Conservation (phyloP, 1,140 invertebrate genomes). For the Mycetomoellerius zeteki region DNA sequence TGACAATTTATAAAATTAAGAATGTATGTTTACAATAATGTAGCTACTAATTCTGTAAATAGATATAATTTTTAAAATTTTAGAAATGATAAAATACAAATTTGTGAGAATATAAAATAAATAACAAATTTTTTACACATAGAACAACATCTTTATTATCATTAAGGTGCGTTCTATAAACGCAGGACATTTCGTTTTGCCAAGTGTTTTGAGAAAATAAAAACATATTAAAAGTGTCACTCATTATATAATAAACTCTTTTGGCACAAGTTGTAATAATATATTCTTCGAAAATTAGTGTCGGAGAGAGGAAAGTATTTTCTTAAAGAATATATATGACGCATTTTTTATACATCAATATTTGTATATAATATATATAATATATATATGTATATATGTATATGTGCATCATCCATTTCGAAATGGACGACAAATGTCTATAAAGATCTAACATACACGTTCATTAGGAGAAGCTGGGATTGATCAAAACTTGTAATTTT, state of each 20-base stretch:
- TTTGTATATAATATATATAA: constrained; percentile 13
- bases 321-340: constrained; percentile 43
- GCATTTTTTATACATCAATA: constrained; percentile 5
- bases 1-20: too few relatives aligned
- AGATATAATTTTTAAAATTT: neutral
- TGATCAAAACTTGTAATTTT: constrained; percentile 16
- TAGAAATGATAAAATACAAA: neutral
- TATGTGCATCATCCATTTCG: constrained; percentile 17
- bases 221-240: constrained; percentile 66
- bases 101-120: constrained; percentile 41
- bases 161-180: constrained; percentile 62
- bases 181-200: constrained; percentile 58
- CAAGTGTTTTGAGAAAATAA: constrained; percentile 66
- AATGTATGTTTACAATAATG: neutral
- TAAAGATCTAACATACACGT: constrained; percentile 51
- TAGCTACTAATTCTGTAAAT: neutral
- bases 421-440: constrained; percentile 38
- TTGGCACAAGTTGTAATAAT: constrained; percentile 74
- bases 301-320: constrained; percentile 27
- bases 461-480: constrained; percentile 35
- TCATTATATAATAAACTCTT: constrained; percentile 60
- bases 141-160: constrained; percentile 76
- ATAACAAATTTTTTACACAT: constrained; percentile 53
- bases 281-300: constrained; percentile 54
- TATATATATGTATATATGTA: neutral